Percentiles rank a stretch among this genome's conserved stretches.
These are phyloP conservation scores for Saccostrea echinata DNA, from an alignment of 1,140 invertebrate genomes.

Conservation along the genomic window DNA sequence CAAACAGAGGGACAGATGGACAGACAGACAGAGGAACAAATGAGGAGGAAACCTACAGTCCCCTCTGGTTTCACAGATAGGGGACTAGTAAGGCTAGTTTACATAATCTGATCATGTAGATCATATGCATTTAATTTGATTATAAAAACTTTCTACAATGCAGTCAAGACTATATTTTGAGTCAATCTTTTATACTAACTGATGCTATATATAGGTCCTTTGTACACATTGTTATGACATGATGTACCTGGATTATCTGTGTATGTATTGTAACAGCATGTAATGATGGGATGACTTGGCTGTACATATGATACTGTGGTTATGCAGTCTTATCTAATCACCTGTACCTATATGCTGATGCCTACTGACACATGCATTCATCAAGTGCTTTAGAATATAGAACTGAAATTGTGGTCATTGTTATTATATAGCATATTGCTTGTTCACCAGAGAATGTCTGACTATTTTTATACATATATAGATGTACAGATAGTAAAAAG, in stretches of 20 bases:
- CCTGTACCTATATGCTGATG: background rate
- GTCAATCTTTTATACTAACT: too few species aligned
- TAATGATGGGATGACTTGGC: background rate
- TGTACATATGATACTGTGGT: background rate
- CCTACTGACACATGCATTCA: background rate
- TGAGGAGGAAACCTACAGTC: too few species aligned
- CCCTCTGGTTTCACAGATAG: too few species aligned
- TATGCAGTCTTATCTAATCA: conserved; percentile 4
- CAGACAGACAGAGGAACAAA: too few species aligned
- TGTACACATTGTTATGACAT: background rate
- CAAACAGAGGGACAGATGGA: too few species aligned
- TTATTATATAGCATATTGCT: too few species aligned
- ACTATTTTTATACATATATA: background rate
- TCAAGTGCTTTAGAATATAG: background rate
- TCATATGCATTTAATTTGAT: too few species aligned
- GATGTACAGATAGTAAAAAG: background rate
- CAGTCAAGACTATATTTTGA: too few species aligned
- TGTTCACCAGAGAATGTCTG: background rate
- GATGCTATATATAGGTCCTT: background rate
- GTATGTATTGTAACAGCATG: background rate
- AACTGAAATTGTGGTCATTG: background rate
- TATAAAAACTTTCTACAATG: too few species aligned
- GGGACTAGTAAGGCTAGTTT: too few species aligned
- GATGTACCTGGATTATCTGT: background rate
- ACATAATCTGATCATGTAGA: too few species aligned